Conservation (phyloP, 2,888 invertebrate species). For the Ormia ochracea region DNA sequence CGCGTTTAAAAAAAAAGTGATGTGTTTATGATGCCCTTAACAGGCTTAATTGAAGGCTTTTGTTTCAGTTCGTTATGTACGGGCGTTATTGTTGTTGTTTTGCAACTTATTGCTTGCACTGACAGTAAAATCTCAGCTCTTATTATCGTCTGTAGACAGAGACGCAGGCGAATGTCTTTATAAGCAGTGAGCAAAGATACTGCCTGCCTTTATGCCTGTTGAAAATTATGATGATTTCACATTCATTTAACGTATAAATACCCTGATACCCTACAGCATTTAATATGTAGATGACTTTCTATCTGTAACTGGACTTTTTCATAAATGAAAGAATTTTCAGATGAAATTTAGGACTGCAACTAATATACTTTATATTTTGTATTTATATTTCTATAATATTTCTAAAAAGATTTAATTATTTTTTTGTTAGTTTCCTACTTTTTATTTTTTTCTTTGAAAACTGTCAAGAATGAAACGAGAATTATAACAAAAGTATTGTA, state of each 20-base stretch:
- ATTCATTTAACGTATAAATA: not conserved
- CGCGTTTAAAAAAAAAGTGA: conserved; percentile 23
- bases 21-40: conserved; percentile 28
- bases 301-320: not conserved
- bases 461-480: no score
- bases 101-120: conserved; percentile 42
- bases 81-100: conserved; percentile 21
- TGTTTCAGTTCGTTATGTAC: conserved; percentile 14
- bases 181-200: not conserved
- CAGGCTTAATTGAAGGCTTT: conserved; percentile 38
- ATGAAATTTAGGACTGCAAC: no score
- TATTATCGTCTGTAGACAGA: conserved; percentile 32
- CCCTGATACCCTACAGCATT: not conserved
- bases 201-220: conserved; percentile 11
- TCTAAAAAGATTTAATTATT: no score
- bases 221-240: conserved; percentile 48
- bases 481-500: no score
- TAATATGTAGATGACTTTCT: not conserved
- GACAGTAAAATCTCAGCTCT: conserved; percentile 55
- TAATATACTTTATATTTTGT: no score
- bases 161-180: not conserved
- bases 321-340: no score
- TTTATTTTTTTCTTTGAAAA: no score
- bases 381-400: no score
- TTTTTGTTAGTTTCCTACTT: no score